Percentiles rank a stretch among this genome's conserved stretches.
Conservation (phyloP, 1,140 invertebrate genomes). For the Eriocheir sinensis region DNA sequence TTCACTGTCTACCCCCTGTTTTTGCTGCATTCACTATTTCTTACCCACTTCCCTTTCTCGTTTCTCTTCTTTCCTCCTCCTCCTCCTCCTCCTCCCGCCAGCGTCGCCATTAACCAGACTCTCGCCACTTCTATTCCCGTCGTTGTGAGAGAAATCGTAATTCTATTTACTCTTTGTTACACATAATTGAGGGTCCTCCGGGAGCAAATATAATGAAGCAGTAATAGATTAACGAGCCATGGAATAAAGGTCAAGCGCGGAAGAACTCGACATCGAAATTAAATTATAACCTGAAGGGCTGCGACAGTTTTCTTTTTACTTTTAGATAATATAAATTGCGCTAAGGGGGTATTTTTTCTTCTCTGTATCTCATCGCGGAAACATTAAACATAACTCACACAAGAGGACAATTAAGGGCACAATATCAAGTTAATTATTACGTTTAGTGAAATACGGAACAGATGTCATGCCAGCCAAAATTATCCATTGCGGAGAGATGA, state of each 20-base stretch:
- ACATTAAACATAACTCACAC: too few species aligned
- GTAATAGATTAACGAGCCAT: slow-evolving; percentile 16
- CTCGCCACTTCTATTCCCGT: not conserved
- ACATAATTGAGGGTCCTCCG: not conserved
- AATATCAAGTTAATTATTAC: too few species aligned
- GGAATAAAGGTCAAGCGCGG: not conserved
- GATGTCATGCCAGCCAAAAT: too few species aligned
- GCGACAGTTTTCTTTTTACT: not conserved
- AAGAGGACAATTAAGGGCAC: too few species aligned
- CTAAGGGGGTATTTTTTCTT: not conserved
- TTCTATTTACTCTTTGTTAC: slow-evolving; percentile 26
- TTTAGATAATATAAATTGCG: not conserved
- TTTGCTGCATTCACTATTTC: not conserved
- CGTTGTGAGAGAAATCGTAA: not conserved
- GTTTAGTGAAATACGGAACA: too few species aligned
- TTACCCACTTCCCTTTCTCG: not conserved
- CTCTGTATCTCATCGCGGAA: not conserved
- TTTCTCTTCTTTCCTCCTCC: not conserved
- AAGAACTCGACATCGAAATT: not conserved
- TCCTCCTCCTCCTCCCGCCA: not conserved
- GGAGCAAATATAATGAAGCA: not conserved
- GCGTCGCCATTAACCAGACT: not conserved
- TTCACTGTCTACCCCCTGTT: not conserved
- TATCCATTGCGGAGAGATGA: too few species aligned
- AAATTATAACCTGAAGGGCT: not conserved